Conservation (phyloP, 2,888 invertebrate species). For the Athalia rosae region DNA sequence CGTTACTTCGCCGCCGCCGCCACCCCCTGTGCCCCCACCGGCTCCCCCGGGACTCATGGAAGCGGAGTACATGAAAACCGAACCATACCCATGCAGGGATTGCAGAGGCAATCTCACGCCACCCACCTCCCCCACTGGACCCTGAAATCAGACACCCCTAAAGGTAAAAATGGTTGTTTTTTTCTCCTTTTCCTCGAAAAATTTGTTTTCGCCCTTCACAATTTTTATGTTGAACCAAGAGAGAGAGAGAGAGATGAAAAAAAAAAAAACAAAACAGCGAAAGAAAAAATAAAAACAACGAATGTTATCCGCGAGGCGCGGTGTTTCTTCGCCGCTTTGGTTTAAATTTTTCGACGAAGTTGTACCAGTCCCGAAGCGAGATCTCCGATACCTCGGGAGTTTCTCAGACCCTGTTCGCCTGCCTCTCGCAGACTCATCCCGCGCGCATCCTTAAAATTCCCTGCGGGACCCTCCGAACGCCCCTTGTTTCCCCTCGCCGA, state of each 20-base stretch:
- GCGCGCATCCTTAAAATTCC: conserved; percentile 18
- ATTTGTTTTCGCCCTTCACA: too few relatives aligned
- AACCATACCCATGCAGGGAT: conserved; percentile 72
- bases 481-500: background rate
- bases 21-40: conserved; percentile 63
- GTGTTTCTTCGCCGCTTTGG: too few relatives aligned
- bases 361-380: too few relatives aligned
- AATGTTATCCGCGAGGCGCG: background rate
- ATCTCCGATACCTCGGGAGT: conserved; percentile 12
- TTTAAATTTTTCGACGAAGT: too few relatives aligned
- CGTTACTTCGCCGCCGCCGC: conserved; percentile 70
- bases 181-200: too few relatives aligned
- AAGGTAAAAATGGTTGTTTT: too few relatives aligned
- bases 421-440: conserved; percentile 19
- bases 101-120: conserved; percentile 72
- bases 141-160: conserved; percentile 59
- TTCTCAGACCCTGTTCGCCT: conserved; percentile 31
- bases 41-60: conserved; percentile 72
- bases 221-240: too few relatives aligned
- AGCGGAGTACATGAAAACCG: conserved; percentile 73
- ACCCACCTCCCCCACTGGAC: conserved; percentile 72
- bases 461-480: conserved; percentile 16
- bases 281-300: background rate
- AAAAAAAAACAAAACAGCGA: too few relatives aligned
- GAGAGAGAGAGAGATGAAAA: too few relatives aligned